Evolutionary conservation across 2,113 vertebrate genomes (phyloP).

Genomic region (Columba livia): DNA sequence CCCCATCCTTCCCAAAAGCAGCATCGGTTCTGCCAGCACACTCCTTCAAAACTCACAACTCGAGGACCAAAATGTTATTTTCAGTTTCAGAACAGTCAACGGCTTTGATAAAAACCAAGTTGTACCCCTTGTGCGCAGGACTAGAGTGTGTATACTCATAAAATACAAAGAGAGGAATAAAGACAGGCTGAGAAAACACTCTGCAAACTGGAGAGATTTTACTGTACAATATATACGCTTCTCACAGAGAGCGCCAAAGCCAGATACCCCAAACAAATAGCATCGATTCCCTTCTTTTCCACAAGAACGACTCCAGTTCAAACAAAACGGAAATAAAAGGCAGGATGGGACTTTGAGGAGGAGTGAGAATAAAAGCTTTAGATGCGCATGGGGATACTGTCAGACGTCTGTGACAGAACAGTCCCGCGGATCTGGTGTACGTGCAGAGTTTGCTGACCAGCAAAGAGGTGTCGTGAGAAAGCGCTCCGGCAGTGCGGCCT

Average conservation of each 20-base stretch:
- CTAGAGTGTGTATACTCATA: not conserved
- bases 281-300: not conserved
- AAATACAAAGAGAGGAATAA: not conserved
- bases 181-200: not conserved
- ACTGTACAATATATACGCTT: not conserved
- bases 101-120: not conserved
- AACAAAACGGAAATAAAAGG: not conserved
- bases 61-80: not conserved
- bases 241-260: not conserved
- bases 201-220: not conserved
- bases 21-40: not conserved
- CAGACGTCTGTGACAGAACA: not conserved
- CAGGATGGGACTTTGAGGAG: not conserved
- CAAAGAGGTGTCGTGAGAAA: conserved; percentile 63
- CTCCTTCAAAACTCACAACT: not conserved
- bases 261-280: not conserved
- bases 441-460: conserved; percentile 50
- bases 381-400: not conserved
- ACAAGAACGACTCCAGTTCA: not conserved
- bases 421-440: conserved; percentile 8
- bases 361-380: conserved; percentile 12
- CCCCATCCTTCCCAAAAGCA: not conserved
- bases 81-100: not conserved
- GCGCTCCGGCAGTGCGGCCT: conserved; percentile 30
- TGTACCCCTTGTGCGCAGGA: not conserved